A percentile compares a stretch with the other conserved stretches of the same genome.
These are phyloP conservation scores for Panthera leo DNA, from an alignment of 2,113 vertebrate genomes.

Conservation along the genomic window DNA sequence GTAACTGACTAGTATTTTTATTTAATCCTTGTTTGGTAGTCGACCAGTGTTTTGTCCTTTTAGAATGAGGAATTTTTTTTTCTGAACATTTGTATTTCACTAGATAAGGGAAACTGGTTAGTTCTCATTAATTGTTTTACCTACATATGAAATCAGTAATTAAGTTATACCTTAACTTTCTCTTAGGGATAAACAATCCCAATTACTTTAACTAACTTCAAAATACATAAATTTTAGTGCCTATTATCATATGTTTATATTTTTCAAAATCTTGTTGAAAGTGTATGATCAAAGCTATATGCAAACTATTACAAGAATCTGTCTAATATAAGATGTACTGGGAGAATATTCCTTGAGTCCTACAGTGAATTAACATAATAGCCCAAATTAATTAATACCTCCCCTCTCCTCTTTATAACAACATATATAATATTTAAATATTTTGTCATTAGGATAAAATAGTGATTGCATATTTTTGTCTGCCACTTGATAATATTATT, in stretches of 20 bases:
- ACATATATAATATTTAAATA: background rate
- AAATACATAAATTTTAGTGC: background rate
- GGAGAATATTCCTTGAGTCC: background rate
- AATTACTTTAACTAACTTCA: background rate
- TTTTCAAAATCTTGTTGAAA: background rate
- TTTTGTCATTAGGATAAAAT: background rate
- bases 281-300: background rate
- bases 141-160: background rate
- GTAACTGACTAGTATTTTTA: background rate
- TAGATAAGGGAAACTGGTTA: background rate
- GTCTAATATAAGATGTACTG: background rate
- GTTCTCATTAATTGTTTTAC: background rate
- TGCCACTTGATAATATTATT: background rate
- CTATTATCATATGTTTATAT: background rate
- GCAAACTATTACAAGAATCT: background rate
- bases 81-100: background rate
- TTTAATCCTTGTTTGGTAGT: too few species aligned
- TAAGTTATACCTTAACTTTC: background rate
- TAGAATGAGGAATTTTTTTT: background rate
- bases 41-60: background rate
- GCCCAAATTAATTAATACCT: background rate
- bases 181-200: background rate
- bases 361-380: background rate
- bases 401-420: background rate
- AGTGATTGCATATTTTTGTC: background rate